These are phyloP conservation scores for Vanessa tameamea DNA, from an alignment of 1,140 invertebrate species.

Conservation along the genomic window DNA sequence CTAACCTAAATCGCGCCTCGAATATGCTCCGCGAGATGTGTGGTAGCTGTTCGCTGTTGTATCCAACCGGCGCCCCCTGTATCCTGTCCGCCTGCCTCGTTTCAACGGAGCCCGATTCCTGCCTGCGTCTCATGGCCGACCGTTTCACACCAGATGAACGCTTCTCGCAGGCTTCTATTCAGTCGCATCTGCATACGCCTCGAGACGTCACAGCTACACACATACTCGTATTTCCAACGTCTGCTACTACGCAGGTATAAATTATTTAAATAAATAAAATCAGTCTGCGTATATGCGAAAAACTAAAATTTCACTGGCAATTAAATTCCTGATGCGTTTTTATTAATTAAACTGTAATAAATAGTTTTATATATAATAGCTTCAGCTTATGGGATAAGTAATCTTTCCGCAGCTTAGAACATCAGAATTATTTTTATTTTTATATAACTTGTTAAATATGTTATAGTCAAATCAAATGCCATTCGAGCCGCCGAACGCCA, in stretches of 20 bases:
- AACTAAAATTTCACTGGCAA: no score
- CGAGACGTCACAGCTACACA: constrained; percentile 98
- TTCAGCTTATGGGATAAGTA: not conserved
- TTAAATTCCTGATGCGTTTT: no score
- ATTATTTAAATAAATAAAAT: no score
- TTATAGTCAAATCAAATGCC: constrained; percentile 91
- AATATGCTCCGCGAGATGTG: constrained; percentile 95
- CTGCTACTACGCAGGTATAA: constrained; percentile 94
- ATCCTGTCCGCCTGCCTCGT: constrained; percentile 98
- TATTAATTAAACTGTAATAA: no score
- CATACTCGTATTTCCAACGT: constrained; percentile 99
- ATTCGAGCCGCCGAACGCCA: constrained; percentile 90
- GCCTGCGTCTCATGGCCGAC: constrained; percentile 96
- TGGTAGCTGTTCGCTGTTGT: constrained; percentile 91
- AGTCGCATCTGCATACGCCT: constrained; percentile 92
- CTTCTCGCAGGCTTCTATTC: constrained; percentile 91
- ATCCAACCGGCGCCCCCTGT: constrained; percentile 90
- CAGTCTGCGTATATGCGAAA: no score
- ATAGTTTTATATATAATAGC: no score
- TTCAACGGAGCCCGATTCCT: constrained; percentile 96
- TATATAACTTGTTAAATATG: not conserved
- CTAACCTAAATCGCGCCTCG: constrained; percentile 93
- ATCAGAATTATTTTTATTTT: not conserved
- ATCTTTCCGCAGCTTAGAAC: no score
- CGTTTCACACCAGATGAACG: constrained; percentile 95